phyloP scores from a whole-genome alignment of 2,113 vertebrate genomes.

The Helogale parvula region DNA sequence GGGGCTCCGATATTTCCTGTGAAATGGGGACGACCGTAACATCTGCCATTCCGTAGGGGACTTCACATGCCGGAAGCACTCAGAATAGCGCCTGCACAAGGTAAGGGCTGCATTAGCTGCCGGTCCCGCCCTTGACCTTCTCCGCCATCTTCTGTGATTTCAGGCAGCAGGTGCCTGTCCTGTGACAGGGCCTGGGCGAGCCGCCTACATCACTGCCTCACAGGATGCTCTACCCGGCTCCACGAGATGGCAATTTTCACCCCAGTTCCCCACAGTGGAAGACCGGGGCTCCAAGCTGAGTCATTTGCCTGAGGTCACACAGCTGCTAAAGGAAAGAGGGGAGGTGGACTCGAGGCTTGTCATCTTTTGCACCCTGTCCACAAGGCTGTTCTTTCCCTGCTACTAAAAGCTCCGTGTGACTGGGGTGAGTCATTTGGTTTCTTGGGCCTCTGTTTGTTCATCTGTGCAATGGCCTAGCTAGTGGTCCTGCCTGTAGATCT shows the following conservation, averaged over 20 bases:
- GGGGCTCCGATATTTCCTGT: background rate
- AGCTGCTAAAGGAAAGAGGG: background rate
- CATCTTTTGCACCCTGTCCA: background rate
- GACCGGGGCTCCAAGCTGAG: background rate
- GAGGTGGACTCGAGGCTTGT: too few relatives aligned
- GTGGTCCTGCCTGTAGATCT: background rate
- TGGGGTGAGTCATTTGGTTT: background rate
- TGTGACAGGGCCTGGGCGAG: background rate
- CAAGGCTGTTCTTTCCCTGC: background rate
- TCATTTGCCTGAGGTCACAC: background rate
- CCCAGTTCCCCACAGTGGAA: background rate
- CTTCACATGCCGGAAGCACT: background rate
- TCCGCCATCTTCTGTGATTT: background rate
- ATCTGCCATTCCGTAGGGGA: background rate
- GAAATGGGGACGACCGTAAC: background rate
- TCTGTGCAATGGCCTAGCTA: background rate
- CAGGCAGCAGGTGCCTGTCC: background rate
- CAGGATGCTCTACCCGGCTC: background rate
- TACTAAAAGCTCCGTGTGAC: background rate
- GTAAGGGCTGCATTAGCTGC: accelerated
- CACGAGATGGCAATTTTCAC: accelerated
- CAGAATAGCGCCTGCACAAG: background rate
- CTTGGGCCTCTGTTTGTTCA: background rate
- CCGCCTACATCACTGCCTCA: background rate
- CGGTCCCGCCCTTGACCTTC: background rate